Evolutionary conservation across 2,113 vertebrate genomes (phyloP).

Genomic region (Sinosuthora webbiana): DNA sequence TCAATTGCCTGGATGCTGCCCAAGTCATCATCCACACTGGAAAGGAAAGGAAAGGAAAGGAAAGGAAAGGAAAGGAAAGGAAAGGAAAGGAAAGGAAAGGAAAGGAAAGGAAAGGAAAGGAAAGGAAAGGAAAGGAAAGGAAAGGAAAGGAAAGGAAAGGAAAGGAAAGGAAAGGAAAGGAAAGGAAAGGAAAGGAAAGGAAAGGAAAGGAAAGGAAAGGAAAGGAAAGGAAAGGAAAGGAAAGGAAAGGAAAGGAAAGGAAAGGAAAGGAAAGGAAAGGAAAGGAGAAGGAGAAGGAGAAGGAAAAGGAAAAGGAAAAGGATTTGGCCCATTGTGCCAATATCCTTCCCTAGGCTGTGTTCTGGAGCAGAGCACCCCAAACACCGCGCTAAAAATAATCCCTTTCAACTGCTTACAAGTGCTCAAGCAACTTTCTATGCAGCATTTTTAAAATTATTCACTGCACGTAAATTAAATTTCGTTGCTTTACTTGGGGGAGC

Average conservation of each 20-base stretch:
- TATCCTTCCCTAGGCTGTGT: neutral
- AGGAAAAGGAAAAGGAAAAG: no score
- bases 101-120: no score
- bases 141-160: no score
- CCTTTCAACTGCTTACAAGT: neutral
- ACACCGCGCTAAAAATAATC: neutral
- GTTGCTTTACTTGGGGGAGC: neutral
- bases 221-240: no score
- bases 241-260: no score
- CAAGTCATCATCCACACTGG: neutral
- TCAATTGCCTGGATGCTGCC: neutral
- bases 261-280: no score
- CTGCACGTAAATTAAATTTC: neutral
- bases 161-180: no score
- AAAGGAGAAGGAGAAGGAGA: no score
- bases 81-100: neutral
- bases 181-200: no score
- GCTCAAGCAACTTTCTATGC: neutral
- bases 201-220: no score
- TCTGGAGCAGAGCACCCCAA: neutral
- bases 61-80: neutral
- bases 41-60: no score
- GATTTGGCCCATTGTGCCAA: neutral
- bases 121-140: no score
- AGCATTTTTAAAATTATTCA: neutral